Base-by-base conservation (phyloP, 2,797 vertebrate genomes). In the Podarcis siculus region DNA sequence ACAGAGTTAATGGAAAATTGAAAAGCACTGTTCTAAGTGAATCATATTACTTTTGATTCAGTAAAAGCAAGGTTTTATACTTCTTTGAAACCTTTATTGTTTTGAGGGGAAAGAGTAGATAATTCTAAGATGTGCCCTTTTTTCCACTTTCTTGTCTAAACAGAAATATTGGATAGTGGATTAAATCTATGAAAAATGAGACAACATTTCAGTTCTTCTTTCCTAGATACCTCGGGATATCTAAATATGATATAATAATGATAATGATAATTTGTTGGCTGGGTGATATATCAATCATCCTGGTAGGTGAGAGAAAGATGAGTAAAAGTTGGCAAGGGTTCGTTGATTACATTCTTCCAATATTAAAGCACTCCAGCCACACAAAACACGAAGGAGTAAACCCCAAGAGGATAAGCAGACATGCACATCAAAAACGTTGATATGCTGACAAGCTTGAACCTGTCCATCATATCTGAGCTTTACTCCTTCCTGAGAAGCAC, bases 371-470 rank as follows among this genome's bases (percentile, higher is more conserved):
- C 61, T 27, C 5, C 30, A 5, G 58, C 64, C 8, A 87, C 37
- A 39, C 75, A 9, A 3, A 17, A 76, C 58, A 81, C 58, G 58
- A 69, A 67, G 72, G 32, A 85, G 81, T 55, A 81, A 81, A 30
- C 45, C 39, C 61, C 82, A 66, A 82, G 3, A 85, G 83, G 79
- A 85, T 81, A 77, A 81, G 39, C 39, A 82, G 37, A 75, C 37
- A 73, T n/a, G 42, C n/a, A 89, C 58, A 55, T 85, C 78, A 76
- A 75, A 89, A 85, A 79, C 77, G 49, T 37, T 30, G 32, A 67
- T 86, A 37, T 55, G 71, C 71, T 82, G 79, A 82, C 79, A 82
- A 39, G 79, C 32, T 81, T 77, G 39, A 76, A 39, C 72, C 55
- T 86, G 58, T 76, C 83, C 67, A 12, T 73, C 55, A 81, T 80